These are phyloP conservation scores for Crotalus viridis DNA, from an alignment of 2,113 vertebrate species.

Conservation along the genomic window DNA sequence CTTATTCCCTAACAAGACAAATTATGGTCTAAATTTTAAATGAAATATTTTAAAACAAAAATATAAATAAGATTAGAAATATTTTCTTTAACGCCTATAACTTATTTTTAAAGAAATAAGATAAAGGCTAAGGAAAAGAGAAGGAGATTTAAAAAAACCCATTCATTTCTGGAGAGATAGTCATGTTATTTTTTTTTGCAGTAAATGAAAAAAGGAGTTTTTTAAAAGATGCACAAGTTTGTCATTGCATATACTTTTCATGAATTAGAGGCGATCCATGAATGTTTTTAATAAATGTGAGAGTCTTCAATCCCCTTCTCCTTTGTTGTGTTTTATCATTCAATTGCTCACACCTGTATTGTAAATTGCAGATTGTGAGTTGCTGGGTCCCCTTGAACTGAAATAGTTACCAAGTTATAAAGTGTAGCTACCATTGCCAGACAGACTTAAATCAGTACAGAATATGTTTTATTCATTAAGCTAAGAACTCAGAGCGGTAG, in stretches of 20 bases:
- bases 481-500: not conserved
- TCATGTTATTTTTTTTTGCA: not conserved
- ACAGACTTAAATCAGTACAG: not conserved
- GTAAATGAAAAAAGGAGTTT: not conserved
- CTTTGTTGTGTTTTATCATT: not conserved
- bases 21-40: not conserved
- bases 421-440: not conserved
- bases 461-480: not conserved
- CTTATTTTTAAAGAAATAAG: not conserved
- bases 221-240: not conserved
- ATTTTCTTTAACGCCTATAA: not conserved
- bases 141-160: not conserved
- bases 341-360: slow-evolving; percentile 36
- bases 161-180: not conserved
- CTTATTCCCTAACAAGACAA: not conserved
- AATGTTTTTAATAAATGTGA: not conserved
- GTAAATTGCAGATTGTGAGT: not conserved
- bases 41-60: not conserved
- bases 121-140: not conserved
- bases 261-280: not conserved
- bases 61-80: not conserved
- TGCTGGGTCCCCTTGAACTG: slow-evolving; percentile 37
- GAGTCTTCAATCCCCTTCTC: slow-evolving; percentile 23
- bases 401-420: not conserved
- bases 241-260: not conserved